Evolutionary conservation across 2,888 invertebrate genomes (phyloP).

Genomic region (Baronia brevicornis): DNA sequence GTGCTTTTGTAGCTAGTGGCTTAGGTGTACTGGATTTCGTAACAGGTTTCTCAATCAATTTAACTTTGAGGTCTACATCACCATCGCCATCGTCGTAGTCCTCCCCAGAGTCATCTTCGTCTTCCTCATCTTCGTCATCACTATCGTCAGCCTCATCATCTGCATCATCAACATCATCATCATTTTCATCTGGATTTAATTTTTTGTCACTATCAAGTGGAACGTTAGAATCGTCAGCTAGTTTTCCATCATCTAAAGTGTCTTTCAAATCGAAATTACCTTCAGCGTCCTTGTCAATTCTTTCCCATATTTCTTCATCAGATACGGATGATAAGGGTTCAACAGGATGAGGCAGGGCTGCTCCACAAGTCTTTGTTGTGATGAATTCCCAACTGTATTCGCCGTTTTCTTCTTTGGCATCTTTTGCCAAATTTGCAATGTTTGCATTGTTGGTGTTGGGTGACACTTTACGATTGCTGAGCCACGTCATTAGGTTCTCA

Average conservation of each 20-base stretch:
- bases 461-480: conserved; percentile 74
- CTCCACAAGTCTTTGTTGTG: conserved; percentile 59
- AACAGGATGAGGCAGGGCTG: conserved; percentile 44
- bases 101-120: conserved; percentile 43
- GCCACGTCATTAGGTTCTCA: conserved; percentile 79
- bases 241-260: conserved; percentile 57
- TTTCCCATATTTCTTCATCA: conserved; percentile 68
- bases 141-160: conserved; percentile 51
- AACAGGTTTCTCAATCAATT: conserved; percentile 46
- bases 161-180: conserved; percentile 49
- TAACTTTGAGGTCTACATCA: conserved; percentile 56
- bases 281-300: conserved; percentile 52
- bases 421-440: conserved; percentile 56
- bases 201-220: conserved; percentile 37
- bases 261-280: conserved; percentile 61
- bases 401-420: conserved; percentile 48
- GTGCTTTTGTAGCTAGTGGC: conserved; percentile 18
- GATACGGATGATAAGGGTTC: conserved; percentile 49
- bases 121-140: conserved; percentile 45
- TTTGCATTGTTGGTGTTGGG: conserved; percentile 59
- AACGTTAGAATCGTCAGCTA: conserved; percentile 38
- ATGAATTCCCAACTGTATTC: conserved; percentile 67
- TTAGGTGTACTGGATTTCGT: conserved; percentile 20
- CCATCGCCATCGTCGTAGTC: conserved; percentile 51
- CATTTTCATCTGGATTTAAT: conserved; percentile 45